Conservation (phyloP, 2,797 vertebrate genomes). For the Enteromius anoplus region DNA sequence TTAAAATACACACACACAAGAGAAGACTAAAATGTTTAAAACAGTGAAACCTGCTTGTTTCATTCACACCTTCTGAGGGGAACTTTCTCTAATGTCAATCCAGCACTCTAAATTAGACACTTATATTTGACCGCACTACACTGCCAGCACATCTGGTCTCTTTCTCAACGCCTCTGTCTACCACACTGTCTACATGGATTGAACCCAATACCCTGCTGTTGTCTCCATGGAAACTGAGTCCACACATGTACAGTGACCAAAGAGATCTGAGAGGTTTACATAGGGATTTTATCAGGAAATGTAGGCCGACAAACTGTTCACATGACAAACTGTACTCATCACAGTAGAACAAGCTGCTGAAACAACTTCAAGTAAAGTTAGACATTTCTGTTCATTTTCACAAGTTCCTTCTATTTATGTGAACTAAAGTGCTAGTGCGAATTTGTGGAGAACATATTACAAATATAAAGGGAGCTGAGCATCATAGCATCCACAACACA, state of each 20-base stretch:
- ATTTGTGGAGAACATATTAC: neutral
- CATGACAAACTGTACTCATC: neutral
- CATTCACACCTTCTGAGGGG: constrained; percentile 73
- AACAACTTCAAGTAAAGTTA: neutral
- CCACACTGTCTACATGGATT: constrained; percentile 75
- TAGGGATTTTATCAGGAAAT: constrained; percentile 72
- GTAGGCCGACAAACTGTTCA: constrained; percentile 60
- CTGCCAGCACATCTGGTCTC: constrained; percentile 74
- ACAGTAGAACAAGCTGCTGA: neutral
- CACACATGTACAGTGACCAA: constrained; percentile 60
- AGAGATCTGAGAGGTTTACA: constrained; percentile 68
- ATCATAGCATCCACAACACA: neutral
- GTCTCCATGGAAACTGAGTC: constrained; percentile 83
- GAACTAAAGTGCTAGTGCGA: neutral
- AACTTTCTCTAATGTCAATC: constrained; percentile 73
- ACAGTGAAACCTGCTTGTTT: constrained; percentile 69
- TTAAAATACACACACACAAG: neutral
- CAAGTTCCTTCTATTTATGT: neutral
- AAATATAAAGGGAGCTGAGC: neutral
- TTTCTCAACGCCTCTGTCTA: constrained; percentile 72
- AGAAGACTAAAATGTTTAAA: neutral
- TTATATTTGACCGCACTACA: constrained; percentile 67
- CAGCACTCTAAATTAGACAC: constrained; percentile 71
- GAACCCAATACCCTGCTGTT: constrained; percentile 69
- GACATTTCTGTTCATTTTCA: neutral